phyloP scores from a whole-genome alignment of 2,113 vertebrate species.

The Dolichallabes microphthalmus region DNA sequence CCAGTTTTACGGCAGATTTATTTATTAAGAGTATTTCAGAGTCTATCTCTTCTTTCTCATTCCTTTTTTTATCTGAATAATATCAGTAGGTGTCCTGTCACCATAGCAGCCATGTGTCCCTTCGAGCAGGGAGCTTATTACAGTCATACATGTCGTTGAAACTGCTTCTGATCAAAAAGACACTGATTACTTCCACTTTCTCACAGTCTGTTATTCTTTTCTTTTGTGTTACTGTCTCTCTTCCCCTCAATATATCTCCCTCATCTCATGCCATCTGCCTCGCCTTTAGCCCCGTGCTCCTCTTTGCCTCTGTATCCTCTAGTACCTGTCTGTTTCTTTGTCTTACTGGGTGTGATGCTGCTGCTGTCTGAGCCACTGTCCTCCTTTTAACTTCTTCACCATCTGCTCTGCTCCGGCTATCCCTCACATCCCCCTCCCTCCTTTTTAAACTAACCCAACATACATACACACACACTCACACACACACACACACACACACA shows the following conservation, averaged over 20 bases:
- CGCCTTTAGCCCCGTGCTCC: conserved; percentile 12
- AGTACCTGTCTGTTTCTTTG: conserved; percentile 33
- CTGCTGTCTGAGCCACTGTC: conserved; percentile 15
- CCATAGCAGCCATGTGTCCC: conserved; percentile 46
- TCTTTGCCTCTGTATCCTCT: neutral
- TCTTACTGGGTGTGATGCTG: neutral
- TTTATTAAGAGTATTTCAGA: neutral
- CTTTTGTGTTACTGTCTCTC: neutral
- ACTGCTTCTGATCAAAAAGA: conserved; percentile 49
- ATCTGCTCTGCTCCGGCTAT: conserved; percentile 1
- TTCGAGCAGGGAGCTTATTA: conserved; percentile 38
- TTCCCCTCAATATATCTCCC: neutral
- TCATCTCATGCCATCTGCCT: conserved; percentile 43
- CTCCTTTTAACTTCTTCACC: conserved; percentile 21
- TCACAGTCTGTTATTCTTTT: neutral
- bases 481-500: too few relatives aligned
- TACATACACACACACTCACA: neutral
- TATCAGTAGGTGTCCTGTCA: conserved; percentile 40
- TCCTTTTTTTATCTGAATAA: conserved; percentile 24
- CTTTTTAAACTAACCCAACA: neutral
- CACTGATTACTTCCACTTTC: conserved; percentile 43
- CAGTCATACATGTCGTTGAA: conserved; percentile 47
- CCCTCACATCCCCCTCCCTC: neutral
- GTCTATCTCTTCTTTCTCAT: neutral
- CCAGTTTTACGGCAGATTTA: neutral